Conservation (phyloP, 2,888 invertebrate species). For the Cataglyphis livida region DNA sequence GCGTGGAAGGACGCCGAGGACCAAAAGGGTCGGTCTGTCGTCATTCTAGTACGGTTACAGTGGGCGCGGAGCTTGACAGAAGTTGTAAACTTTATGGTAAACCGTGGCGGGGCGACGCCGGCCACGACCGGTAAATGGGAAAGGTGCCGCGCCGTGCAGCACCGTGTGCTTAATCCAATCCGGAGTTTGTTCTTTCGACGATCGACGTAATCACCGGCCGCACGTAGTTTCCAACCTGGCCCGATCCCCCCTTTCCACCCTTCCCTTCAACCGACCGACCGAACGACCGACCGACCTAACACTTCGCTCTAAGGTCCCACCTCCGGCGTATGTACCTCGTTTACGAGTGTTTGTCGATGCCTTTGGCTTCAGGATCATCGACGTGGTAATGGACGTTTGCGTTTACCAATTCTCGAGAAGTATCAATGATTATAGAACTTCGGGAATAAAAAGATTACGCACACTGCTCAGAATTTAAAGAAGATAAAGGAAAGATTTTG, state of each 20-base stretch:
- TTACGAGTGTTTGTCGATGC: constrained; percentile 73
- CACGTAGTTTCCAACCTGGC: constrained; percentile 80
- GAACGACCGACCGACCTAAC: constrained; percentile 70
- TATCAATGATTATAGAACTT: constrained; percentile 1
- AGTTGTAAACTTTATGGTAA: constrained; percentile 83
- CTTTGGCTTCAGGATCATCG: constrained; percentile 53
- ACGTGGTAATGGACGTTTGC: constrained; percentile 48
- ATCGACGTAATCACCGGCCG: constrained; percentile 84
- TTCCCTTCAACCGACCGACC: constrained; percentile 66
- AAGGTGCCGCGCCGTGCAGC: constrained; percentile 73
- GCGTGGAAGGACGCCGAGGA: constrained; percentile 71
- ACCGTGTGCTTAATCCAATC: constrained; percentile 83
- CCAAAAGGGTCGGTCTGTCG: constrained; percentile 76
- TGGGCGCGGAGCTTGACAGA: constrained; percentile 77
- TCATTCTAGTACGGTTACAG: constrained; percentile 77
- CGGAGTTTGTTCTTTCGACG: constrained; percentile 84
- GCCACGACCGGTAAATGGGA: constrained; percentile 81
- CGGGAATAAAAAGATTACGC: not conserved
- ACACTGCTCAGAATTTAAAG: not conserved
- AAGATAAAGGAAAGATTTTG: not conserved
- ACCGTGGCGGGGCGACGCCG: constrained; percentile 77
- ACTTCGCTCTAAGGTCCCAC: constrained; percentile 73
- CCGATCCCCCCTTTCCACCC: constrained; percentile 77
- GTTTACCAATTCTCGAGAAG: not conserved
- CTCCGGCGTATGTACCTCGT: constrained; percentile 73